Percentiles rank a stretch among this genome's conserved stretches.
phyloP scores from a whole-genome alignment of 2,888 invertebrate genomes.

The Trilocha varians region DNA sequence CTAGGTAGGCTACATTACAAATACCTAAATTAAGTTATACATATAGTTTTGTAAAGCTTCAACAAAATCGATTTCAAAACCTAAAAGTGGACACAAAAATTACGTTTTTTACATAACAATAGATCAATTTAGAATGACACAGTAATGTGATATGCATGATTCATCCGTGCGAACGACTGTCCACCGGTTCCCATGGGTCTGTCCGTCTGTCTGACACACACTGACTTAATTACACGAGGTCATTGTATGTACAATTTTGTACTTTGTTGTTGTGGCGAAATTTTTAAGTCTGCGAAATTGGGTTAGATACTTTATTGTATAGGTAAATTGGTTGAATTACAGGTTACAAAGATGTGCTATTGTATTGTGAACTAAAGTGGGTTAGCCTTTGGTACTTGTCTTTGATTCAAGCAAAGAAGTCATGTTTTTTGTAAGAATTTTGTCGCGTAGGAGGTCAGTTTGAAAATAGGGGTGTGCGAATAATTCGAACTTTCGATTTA shows the following conservation, averaged over 20 bases:
- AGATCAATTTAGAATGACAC: slow-evolving; percentile 10
- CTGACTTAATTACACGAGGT: slow-evolving; percentile 35
- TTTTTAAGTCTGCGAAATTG: slow-evolving; percentile 7
- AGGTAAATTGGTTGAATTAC: too few relatives aligned
- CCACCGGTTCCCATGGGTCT: slow-evolving; percentile 22
- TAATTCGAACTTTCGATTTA: too few relatives aligned
- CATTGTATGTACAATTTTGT: slow-evolving; percentile 24
- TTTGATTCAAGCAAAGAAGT: too few relatives aligned
- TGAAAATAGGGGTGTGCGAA: too few relatives aligned
- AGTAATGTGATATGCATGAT: slow-evolving; percentile 16
- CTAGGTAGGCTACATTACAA: too few relatives aligned
- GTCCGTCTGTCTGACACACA: slow-evolving; percentile 27
- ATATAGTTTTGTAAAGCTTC: neutral
- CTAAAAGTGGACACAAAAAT: neutral
- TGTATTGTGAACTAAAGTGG: too few relatives aligned
- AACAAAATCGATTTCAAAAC: neutral
- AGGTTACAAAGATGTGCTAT: neutral
- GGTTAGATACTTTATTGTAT: neutral
- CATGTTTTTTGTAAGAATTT: too few relatives aligned
- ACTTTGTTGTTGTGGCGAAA: slow-evolving; percentile 13
- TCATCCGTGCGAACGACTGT: slow-evolving; percentile 26
- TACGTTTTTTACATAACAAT: slow-evolving; percentile 9
- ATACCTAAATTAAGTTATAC: too few relatives aligned
- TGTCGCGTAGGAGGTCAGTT: too few relatives aligned
- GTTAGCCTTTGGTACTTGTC: too few relatives aligned